phyloP scores from a whole-genome alignment of 2,888 invertebrate species.

The Eutolmus rufibarbis region DNA sequence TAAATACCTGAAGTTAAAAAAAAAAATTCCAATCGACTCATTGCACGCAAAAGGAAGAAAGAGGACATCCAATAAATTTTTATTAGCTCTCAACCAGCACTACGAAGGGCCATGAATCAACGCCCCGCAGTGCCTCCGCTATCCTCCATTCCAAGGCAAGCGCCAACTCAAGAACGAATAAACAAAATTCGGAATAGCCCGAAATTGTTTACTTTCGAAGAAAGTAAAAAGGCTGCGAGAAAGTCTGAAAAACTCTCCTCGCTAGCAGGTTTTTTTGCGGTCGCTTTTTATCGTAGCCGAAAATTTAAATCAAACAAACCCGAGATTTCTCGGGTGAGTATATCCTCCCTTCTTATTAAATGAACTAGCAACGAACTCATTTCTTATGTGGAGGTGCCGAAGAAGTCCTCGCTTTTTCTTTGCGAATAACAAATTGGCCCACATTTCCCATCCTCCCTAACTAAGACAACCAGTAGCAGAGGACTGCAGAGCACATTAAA shows the following conservation, averaged over 20 bases:
- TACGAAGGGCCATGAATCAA: conserved; percentile 25
- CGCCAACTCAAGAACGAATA: not conserved
- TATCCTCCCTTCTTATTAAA: conserved; percentile 23
- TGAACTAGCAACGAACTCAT: conserved; percentile 4
- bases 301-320: conserved; percentile 15
- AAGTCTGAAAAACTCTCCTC: not conserved
- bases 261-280: not conserved
- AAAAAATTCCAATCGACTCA: not conserved
- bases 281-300: conserved; percentile 5
- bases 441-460: conserved; percentile 8
- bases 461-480: not conserved
- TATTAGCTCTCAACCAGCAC: conserved; percentile 19
- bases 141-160: not conserved
- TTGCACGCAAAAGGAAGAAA: conserved; percentile 28
- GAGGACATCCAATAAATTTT: conserved; percentile 40
- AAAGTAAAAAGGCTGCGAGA: conserved; percentile 17
- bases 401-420: not conserved
- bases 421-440: conserved; percentile 20
- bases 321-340: not conserved
- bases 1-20: conserved; percentile 5
- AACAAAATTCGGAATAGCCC: conserved; percentile 16
- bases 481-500: conserved; percentile 25
- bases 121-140: not conserved
- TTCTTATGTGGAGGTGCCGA: conserved; percentile 6
- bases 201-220: conserved; percentile 29